phyloP scores from a whole-genome alignment of 2,888 invertebrate genomes.

The Agrotis puta region DNA sequence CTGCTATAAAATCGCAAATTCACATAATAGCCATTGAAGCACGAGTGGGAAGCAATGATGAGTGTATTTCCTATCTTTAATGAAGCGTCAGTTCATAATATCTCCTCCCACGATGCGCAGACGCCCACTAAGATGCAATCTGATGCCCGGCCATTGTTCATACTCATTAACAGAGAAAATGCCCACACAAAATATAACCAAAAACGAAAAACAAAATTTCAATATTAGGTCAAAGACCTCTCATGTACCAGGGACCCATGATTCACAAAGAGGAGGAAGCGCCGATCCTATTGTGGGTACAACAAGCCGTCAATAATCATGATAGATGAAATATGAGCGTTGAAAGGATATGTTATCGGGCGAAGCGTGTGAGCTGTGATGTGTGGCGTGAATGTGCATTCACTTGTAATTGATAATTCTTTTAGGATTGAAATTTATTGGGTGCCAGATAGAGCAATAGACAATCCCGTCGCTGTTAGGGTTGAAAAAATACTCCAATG shows the following conservation, averaged over 20 bases:
- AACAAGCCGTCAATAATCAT: conserved; percentile 61
- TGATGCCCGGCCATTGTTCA: conserved; percentile 71
- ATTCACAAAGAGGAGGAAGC: conserved; percentile 56
- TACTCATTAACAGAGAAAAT: conserved; percentile 70
- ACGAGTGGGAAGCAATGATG: conserved; percentile 70
- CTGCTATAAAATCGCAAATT: conserved; percentile 65
- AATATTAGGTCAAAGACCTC: conserved; percentile 58
- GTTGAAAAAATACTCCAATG: neutral
- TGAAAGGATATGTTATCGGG: conserved; percentile 54
- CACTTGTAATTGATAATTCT: conserved; percentile 44
- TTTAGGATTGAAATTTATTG: conserved; percentile 49
- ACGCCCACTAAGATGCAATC: conserved; percentile 69
- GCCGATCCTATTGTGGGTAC: conserved; percentile 56
- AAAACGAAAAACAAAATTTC: conserved; percentile 43
- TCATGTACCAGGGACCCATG: conserved; percentile 35
- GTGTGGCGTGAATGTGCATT: conserved; percentile 31
- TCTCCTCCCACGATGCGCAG: conserved; percentile 52
- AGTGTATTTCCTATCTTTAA: conserved; percentile 68
- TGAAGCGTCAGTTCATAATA: conserved; percentile 58
- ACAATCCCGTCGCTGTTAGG: no score
- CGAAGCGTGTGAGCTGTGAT: conserved; percentile 43
- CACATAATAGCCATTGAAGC: conserved; percentile 66
- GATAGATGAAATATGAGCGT: conserved; percentile 61
- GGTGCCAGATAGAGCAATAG: neutral
- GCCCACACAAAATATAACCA: conserved; percentile 63